Evolutionary conservation across 2,888 invertebrate genomes (phyloP).

Genomic region (Caenorhabditis zanzibari): DNA sequence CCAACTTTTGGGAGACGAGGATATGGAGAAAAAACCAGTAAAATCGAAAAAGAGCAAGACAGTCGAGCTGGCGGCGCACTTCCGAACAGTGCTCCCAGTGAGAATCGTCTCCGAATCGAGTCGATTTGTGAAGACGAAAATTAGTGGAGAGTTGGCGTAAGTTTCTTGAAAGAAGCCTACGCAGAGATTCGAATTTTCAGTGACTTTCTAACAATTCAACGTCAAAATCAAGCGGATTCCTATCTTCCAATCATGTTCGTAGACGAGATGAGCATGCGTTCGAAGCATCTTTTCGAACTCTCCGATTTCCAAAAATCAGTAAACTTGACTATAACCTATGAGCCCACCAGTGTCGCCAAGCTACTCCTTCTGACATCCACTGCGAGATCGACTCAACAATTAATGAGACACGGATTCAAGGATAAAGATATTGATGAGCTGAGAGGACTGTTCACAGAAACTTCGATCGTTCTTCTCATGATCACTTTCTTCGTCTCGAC

Average conservation of each 20-base stretch:
- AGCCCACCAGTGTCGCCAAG: constrained; percentile 79
- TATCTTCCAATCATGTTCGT: constrained; percentile 92
- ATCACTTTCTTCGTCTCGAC: constrained; percentile 94
- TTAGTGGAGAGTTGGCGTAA: constrained; percentile 63
- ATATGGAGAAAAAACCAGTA: background rate
- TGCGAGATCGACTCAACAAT: constrained; percentile 83
- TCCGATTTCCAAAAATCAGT: constrained; percentile 55
- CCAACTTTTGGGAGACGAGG: constrained; percentile 69
- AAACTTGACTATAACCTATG: constrained; percentile 76
- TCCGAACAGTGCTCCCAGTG: constrained; percentile 64
- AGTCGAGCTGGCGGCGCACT: constrained; percentile 57
- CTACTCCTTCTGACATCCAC: constrained; percentile 84
- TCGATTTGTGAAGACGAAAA: constrained; percentile 52
- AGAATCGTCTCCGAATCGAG: constrained; percentile 64
- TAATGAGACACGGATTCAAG: constrained; percentile 89
- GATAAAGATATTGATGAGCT: constrained; percentile 94
- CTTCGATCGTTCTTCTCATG: constrained; percentile 93
- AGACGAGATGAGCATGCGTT: constrained; percentile 90
- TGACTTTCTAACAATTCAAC: constrained; percentile 53
- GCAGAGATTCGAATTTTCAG: constrained; percentile 55
- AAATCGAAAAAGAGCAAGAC: constrained; percentile 22
- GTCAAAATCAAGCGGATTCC: constrained; percentile 5
- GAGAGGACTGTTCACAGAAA: constrained; percentile 93
- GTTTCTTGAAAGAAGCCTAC: constrained; percentile 4
- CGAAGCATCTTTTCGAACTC: constrained; percentile 87